Base-by-base conservation (phyloP, 2,888 invertebrate species). In the Rhimphoctona megacephalus region DNA sequence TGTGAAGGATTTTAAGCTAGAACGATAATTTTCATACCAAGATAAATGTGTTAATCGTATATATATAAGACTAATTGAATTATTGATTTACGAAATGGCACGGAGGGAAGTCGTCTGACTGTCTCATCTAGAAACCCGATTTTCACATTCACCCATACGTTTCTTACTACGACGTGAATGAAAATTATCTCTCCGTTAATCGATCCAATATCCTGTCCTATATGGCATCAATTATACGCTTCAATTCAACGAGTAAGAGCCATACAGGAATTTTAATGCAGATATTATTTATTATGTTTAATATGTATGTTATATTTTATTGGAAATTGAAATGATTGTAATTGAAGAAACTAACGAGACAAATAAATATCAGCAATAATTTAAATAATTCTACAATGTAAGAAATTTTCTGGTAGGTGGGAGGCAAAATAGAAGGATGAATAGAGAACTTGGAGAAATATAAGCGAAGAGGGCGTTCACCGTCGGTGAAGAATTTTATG, bases 321-420 rank as follows among this genome's bases (percentile, higher is more conserved):
- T 9, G 2, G 17, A 1, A 54, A 22, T 22, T 22, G 19, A 22
- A 54, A 22, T 22, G 11, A 4, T 57, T 25, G 9, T 25, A 25
- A 3, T 25, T 4, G 25, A 4, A 25, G 25, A 0, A 14, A 9
- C 19, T 57, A 52, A 66, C 6, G 46, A 43, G 22, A 39, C 39
- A 30, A 54, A 83, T 81, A 33, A 64, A 85, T 81, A 85, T 81
- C 49, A n/a, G n/a, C 61, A 39, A 85, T 70, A 85, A 76, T 76
- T 76, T 14, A 14, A 22, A 25, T 57, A 25, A 57, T 57, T 25
- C 14, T 25, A 8, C 14, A 22, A 70, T 17, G 14, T 25, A 25
- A 49, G 30, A 46, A 8, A 19, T 39, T 70, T 70, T 19, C 14
- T 33, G 9, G 33, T 30, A 46, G 49, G 49, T 30, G 19, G 25